These are phyloP conservation scores for Hippoglossus stenolepis DNA, from an alignment of 2,113 vertebrate species.

Conservation along the genomic window DNA sequence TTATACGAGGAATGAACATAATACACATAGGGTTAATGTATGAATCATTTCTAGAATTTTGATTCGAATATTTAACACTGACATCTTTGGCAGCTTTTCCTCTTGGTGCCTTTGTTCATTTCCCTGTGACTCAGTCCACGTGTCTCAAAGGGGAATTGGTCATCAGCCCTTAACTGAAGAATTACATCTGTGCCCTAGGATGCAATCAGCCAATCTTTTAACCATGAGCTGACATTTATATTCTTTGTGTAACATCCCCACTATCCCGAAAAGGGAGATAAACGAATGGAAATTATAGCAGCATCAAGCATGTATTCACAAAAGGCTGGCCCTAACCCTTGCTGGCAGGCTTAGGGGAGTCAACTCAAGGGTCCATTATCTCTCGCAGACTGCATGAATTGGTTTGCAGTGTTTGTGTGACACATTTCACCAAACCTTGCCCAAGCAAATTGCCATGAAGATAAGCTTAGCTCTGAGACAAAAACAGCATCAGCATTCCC, in stretches of 20 bases:
- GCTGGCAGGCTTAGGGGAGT: slow-evolving; percentile 36
- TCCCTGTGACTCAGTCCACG: slow-evolving; percentile 38
- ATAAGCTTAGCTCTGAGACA: slow-evolving; percentile 65
- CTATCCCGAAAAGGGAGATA: slow-evolving; percentile 41
- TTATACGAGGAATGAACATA: background rate
- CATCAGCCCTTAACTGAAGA: slow-evolving; percentile 54
- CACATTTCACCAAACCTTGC: slow-evolving; percentile 59
- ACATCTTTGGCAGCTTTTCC: slow-evolving; percentile 24
- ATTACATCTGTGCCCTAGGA: slow-evolving; percentile 49
- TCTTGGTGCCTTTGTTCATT: slow-evolving; percentile 49
- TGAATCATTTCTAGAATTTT: slow-evolving; percentile 11
- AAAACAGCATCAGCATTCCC: slow-evolving; percentile 46
- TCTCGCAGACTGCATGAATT: slow-evolving; percentile 39
- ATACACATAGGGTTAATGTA: background rate
- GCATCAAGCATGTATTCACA: slow-evolving; percentile 53
- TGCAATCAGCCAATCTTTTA: slow-evolving; percentile 65
- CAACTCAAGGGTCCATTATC: slow-evolving; percentile 58
- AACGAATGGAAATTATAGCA: slow-evolving; percentile 59
- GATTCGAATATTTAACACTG: slow-evolving; percentile 32
- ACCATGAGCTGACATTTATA: slow-evolving; percentile 61
- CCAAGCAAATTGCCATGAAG: slow-evolving; percentile 52
- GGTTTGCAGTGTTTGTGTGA: slow-evolving; percentile 51
- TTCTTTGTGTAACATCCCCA: slow-evolving; percentile 54
- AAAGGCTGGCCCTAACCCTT: slow-evolving; percentile 30
- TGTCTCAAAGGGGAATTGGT: slow-evolving; percentile 51